Conservation (phyloP, 2,797 vertebrate species). For the Crenichthys baileyi region DNA sequence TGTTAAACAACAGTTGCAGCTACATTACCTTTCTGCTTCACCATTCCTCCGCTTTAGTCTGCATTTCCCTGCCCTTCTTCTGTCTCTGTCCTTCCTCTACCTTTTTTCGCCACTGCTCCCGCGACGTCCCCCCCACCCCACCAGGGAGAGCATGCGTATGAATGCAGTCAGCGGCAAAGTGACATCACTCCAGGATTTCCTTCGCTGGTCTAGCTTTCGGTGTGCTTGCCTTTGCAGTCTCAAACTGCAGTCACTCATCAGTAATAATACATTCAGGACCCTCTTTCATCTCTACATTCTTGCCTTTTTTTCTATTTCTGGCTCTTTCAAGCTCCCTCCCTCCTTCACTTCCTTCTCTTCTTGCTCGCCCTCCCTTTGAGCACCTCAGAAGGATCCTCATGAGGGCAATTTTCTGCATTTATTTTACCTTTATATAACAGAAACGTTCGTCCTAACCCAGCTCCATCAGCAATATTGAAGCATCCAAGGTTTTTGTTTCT, state of each 20-base stretch:
- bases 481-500: neutral
- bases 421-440: neutral
- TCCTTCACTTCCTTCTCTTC: slow-evolving; percentile 2
- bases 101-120: slow-evolving; percentile 10
- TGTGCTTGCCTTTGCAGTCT: slow-evolving; percentile 20
- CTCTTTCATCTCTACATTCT: neutral
- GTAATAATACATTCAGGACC: neutral
- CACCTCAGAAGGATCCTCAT: slow-evolving; percentile 22
- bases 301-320: slow-evolving; percentile 8
- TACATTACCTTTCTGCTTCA: slow-evolving; percentile 37
- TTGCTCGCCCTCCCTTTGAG: neutral
- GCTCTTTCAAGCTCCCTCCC: neutral
- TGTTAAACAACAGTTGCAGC: neutral
- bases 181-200: slow-evolving; percentile 81
- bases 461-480: neutral
- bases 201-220: slow-evolving; percentile 41
- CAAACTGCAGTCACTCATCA: neutral
- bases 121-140: slow-evolving; percentile 2
- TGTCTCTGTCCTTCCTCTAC: slow-evolving; percentile 4
- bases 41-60: slow-evolving; percentile 3
- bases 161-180: slow-evolving; percentile 36
- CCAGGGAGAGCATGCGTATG: slow-evolving; percentile 11
- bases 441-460: neutral
- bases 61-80: slow-evolving; percentile 1
- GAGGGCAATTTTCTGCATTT: neutral